These are phyloP conservation scores for Shinisaurus crocodilurus DNA, from an alignment of 2,113 vertebrate genomes.

Conservation along the genomic window DNA sequence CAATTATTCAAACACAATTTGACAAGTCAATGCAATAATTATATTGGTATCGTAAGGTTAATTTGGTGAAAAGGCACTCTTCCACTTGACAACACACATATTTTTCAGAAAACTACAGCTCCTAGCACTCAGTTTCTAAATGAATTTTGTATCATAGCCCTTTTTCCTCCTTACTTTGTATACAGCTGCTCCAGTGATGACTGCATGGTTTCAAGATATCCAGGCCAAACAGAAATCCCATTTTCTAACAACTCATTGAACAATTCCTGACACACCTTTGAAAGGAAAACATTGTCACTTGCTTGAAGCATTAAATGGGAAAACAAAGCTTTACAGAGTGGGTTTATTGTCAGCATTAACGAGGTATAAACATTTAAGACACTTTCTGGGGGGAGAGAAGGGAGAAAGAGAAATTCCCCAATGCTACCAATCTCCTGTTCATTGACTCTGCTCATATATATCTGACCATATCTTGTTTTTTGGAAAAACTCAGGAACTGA, in stretches of 20 bases:
- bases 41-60: not conserved
- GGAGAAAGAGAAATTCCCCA: not conserved
- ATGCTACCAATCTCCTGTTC: not conserved
- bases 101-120: slow-evolving; percentile 2
- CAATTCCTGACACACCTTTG: slow-evolving; percentile 91
- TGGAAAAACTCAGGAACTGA: not conserved
- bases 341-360: not conserved
- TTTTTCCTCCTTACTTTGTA: slow-evolving; percentile 81
- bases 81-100: not conserved
- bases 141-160: not conserved
- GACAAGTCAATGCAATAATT: not conserved
- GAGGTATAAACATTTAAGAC: not conserved
- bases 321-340: not conserved
- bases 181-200: slow-evolving; percentile 87
- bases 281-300: slow-evolving; percentile 29
- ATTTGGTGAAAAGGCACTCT: not conserved
- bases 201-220: slow-evolving; percentile 86
- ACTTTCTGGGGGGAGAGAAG: not conserved
- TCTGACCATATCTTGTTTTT: not conserved
- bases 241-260: slow-evolving; percentile 86
- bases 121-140: not conserved
- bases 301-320: not conserved
- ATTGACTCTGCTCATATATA: not conserved
- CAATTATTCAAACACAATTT: not conserved
- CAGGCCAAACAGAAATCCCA: slow-evolving; percentile 91